Conservation (phyloP, 2,113 vertebrate species). For the Mirounga angustirostris region DNA sequence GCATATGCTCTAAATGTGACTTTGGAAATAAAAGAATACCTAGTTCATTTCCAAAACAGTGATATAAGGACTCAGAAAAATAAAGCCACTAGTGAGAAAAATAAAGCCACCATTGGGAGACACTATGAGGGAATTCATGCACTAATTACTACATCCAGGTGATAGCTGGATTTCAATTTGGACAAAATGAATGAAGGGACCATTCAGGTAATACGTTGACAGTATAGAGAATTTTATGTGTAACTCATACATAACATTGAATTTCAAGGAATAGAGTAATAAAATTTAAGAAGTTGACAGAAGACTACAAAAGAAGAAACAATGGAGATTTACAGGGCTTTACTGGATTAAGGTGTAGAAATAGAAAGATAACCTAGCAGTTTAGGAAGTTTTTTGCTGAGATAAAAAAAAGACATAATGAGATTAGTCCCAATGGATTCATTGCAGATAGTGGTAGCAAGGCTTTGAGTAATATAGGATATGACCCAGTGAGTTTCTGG, state of each 20-base stretch:
- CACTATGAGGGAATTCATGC: not conserved
- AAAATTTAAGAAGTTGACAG: not conserved
- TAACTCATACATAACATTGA: not conserved
- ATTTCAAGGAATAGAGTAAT: not conserved
- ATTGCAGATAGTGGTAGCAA: not conserved
- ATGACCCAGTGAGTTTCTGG: not conserved
- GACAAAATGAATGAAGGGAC: not conserved
- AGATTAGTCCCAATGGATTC: not conserved
- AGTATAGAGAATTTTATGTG: not conserved
- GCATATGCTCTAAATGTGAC: not conserved
- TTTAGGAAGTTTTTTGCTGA: not conserved
- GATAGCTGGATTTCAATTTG: not conserved
- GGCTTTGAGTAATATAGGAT: not conserved
- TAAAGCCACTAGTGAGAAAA: not conserved
- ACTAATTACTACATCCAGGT: not conserved
- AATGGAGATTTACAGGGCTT: not conserved
- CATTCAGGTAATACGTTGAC: not conserved
- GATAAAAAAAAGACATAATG: not conserved
- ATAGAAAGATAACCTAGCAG: not conserved
- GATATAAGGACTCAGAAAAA: not conserved
- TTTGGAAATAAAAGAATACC: not conserved
- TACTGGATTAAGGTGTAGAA: not conserved
- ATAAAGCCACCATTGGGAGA: not conserved
- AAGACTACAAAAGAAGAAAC: not conserved
- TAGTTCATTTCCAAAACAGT: not conserved